Conservation (phyloP, 2,797 vertebrate genomes). For the Columba guinea region DNA sequence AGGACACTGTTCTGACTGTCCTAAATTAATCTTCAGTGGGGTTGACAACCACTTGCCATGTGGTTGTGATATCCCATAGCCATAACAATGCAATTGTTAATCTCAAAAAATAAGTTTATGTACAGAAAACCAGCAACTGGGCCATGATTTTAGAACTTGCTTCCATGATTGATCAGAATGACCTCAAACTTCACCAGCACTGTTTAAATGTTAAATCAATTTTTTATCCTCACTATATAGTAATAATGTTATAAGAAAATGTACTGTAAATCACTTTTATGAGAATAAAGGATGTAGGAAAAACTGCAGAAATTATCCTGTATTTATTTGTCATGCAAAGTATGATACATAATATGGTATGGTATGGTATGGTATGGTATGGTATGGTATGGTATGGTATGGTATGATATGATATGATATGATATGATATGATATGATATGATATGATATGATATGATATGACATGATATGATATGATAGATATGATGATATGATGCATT, state of each 20-base stretch:
- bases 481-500: neutral
- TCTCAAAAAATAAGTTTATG: neutral
- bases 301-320: neutral
- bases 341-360: neutral
- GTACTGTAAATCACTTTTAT: neutral
- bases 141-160: neutral
- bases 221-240: neutral
- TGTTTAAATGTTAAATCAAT: neutral
- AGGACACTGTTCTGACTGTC: slow-evolving; percentile 5
- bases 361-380: neutral
- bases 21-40: slow-evolving; percentile 27
- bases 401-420: neutral
- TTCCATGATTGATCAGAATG: neutral
- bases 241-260: neutral
- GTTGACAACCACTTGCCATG: neutral
- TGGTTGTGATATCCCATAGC: neutral
- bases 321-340: neutral
- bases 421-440: neutral
- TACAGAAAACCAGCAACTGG: neutral
- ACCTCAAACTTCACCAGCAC: neutral
- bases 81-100: neutral
- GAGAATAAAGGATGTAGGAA: neutral
- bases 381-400: neutral
- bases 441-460: neutral
- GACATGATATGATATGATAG: neutral